A percentile compares a stretch with the other conserved stretches of the same genome.
Evolutionary conservation across 2,797 vertebrate species (phyloP).

Genomic region (Peromyscus aztecus): DNA sequence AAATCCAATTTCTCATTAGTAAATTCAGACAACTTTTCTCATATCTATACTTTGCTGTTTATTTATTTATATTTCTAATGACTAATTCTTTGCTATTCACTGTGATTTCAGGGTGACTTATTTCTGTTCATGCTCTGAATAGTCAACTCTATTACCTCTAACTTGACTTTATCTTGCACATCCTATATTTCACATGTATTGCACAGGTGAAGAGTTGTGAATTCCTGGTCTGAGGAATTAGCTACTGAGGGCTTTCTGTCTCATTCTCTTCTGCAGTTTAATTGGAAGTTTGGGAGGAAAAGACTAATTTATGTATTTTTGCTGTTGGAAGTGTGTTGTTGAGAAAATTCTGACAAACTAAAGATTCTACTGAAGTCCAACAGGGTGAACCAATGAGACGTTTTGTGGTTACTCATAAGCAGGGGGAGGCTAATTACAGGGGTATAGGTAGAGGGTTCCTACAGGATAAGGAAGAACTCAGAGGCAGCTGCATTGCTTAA

Average conservation of each 20-base stretch:
- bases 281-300: neutral
- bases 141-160: neutral
- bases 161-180: neutral
- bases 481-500: neutral
- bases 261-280: neutral
- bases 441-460: neutral
- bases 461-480: neutral
- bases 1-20: neutral
- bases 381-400: neutral
- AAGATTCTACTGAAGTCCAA: neutral
- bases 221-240: neutral
- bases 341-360: neutral
- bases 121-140: neutral
- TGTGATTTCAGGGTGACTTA: neutral
- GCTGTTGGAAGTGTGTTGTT: neutral
- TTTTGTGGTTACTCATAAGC: neutral
- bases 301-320: neutral
- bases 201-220: neutral
- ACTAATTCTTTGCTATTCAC: neutral
- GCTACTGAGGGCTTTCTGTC: neutral
- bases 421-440: neutral
- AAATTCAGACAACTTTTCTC: neutral
- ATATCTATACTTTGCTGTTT: neutral
- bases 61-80: neutral
- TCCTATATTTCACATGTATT: slow-evolving; percentile 22